Conservation (phyloP, 2,797 vertebrate species). For the Spea hammondii region DNA sequence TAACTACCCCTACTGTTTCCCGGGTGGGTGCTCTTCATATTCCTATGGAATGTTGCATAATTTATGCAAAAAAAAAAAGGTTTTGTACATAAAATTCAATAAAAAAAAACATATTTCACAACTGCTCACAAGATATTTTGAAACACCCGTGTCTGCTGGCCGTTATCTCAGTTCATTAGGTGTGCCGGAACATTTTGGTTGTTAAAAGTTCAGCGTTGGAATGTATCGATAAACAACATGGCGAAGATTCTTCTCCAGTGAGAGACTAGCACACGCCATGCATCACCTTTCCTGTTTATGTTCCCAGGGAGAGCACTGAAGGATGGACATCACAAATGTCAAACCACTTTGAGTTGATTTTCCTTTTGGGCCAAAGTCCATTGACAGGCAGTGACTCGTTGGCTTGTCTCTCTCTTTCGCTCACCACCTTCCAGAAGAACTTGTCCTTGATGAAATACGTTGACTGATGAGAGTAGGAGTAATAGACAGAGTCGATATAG, state of each 20-base stretch:
- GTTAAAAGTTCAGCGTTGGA: constrained; percentile 10
- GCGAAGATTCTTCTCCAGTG: constrained; percentile 1
- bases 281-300: constrained; percentile 3
- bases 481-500: constrained; percentile 44
- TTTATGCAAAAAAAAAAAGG: no score
- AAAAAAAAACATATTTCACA: background rate
- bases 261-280: constrained; percentile 10
- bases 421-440: constrained; percentile 52
- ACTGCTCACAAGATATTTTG: constrained; percentile 19
- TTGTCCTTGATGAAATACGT: constrained; percentile 49
- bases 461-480: constrained; percentile 40
- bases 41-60: no score
- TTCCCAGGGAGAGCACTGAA: constrained; percentile 34
- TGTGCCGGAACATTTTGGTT: background rate
- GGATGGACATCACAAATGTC: constrained; percentile 55
- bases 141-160: constrained; percentile 2
- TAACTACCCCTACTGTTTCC: no score
- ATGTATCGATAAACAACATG: constrained; percentile 26
- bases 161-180: background rate
- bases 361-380: constrained; percentile 42
- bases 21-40: no score
- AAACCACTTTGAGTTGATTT: constrained; percentile 50
- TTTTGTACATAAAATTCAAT: no score
- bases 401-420: constrained; percentile 28
- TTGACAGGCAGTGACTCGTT: constrained; percentile 41